Evolutionary conservation across 2,113 vertebrate genomes (phyloP), one percentile per base, ranked within the genome.

Genomic region (Phodopus roborovskii): DNA sequence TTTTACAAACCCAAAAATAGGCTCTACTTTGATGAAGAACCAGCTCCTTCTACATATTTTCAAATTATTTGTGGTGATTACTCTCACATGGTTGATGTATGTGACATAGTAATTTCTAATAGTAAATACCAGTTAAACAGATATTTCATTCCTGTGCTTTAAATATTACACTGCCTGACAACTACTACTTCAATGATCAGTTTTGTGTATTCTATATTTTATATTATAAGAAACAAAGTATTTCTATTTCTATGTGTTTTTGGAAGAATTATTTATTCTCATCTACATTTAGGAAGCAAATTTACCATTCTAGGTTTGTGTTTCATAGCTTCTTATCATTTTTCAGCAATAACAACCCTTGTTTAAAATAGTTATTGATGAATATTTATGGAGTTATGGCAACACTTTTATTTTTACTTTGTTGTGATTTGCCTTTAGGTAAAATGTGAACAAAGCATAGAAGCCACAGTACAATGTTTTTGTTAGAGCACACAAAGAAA

Each of bases 1-100:
- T 92, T 97, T 97, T 95, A 77, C n/a, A 88, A 96, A 97, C 85
- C 26, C 89, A 88, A 94, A 97, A 79, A 9, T 74, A 97, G 95
- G 1, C 96, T 91, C 60, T 50, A 10, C 88, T 24, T 87, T 33
- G 4, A 58, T 91, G 48, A 74, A 78, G 91, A 95, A 88, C n/a
- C 83, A 87, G 95, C 88, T 97, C 68, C 56, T 45, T 94, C 30
- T 39, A 77, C 15, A 15, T 85, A 95, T 77, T 97, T 96, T 88
- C 42, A 95, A 86, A 94, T 82, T 30, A 1, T 30, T 1, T 92
- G 66, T 45, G 64, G 68, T 95, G 53, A 94, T 91, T 85, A 53
- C 6, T 26, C 11, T 95, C 60, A 94, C 45, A 28, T 79, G n/a
- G 48, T 26, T 90, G 56, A 85, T 62, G 15, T 30, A 81, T 64